phyloP scores from a whole-genome alignment of 1,140 invertebrate species.

The Drosophila pseudoobscura region DNA sequence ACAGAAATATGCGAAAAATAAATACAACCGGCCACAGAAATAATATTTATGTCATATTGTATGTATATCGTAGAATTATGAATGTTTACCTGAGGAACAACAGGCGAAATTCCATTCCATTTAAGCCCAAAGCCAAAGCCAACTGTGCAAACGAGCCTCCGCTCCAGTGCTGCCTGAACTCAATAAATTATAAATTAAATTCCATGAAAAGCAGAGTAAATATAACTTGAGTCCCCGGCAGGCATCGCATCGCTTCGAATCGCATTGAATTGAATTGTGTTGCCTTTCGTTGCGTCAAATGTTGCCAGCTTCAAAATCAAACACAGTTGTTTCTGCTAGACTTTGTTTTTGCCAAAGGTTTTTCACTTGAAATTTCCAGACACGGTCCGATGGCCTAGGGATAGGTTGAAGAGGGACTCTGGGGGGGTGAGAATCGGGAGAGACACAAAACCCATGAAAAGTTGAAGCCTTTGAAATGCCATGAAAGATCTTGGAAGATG shows the following conservation, averaged over 20 bases:
- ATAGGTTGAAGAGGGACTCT: conserved; percentile 6
- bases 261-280: too few species aligned
- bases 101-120: conserved; percentile 35
- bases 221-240: too few species aligned
- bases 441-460: too few species aligned
- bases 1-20: conserved; percentile 41
- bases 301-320: conserved; percentile 54
- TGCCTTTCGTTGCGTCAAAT: conserved; percentile 24
- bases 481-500: too few species aligned
- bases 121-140: conserved; percentile 39
- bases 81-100: conserved; percentile 46
- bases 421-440: neutral
- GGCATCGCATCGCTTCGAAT: too few species aligned
- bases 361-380: conserved; percentile 8
- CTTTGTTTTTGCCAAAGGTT: conserved; percentile 33
- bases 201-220: conserved; percentile 6
- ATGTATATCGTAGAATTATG: conserved; percentile 37
- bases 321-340: conserved; percentile 54
- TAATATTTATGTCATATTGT: conserved; percentile 48
- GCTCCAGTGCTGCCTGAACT: conserved; percentile 42
- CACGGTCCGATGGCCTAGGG: conserved; percentile 15
- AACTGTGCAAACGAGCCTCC: conserved; percentile 71
- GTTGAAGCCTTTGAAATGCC: too few species aligned
- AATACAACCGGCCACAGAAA: conserved; percentile 38
- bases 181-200: conserved; percentile 40